Base-by-base conservation (phyloP, 2,113 vertebrate species). In the Urocitellus parryii region DNA sequence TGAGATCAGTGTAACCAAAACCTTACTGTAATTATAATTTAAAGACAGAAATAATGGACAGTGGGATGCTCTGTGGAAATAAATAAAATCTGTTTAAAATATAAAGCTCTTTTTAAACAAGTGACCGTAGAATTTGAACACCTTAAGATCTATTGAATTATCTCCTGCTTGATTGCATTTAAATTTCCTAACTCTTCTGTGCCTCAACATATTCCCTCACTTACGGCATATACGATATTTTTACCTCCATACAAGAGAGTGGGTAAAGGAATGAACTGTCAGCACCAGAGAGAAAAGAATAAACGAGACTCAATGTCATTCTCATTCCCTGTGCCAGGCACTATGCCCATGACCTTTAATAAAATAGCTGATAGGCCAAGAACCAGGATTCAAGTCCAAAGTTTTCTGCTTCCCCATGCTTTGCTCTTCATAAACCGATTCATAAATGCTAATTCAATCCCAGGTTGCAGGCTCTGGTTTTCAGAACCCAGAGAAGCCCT, bases 131-230 rank as follows among this genome's bases (percentile, higher is more conserved):
- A 53, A 74, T 85, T 56, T 83, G 34, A 96, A n/a, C 81, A 56
- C 63, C 63, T 85, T 74, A 79, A 96, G 68, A 91, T 58, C 56
- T 76, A 32, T 25, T 68, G 53, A 42, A n/a, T 80, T 74, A 82
- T 63, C 37, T 88, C 53, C 24, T 88, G 20, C 34, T 42, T n/a
- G 48, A 63, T 70, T 63, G 76, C 81, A 77, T 72, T 78, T 20
- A 74, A 48, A 73, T 78, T 67, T 79, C 61, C 89, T 68, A 51
- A 24, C 48, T 61, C 32, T 74, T 77, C 32, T 13, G 20, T 51
- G 4, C 39, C 16, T 45, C 16, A 0, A 1, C 53, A 12, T 85
- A 65, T 73, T 72, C 91, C 56, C n/a, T 74, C 78, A 22, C 67
- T 82, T 81, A 20, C 7, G 68, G 29, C 9, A 37, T 29, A 67